Evolutionary conservation across 2,797 vertebrate genomes (phyloP).

Genomic region (Tenualosa thibaudeaui): DNA sequence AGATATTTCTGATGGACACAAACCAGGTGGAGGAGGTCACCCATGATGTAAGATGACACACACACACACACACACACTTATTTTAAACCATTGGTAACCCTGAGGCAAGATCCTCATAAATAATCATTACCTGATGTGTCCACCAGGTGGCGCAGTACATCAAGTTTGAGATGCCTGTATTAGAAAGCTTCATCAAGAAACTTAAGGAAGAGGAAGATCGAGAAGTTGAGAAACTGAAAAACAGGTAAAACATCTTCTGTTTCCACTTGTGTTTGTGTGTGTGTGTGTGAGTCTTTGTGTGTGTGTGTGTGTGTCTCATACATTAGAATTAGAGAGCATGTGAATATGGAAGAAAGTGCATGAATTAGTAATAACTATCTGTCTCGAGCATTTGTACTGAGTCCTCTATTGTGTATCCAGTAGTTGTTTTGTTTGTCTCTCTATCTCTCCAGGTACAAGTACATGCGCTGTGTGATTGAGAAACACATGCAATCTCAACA

Average conservation of each 20-base stretch:
- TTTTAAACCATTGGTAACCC: too few relatives aligned
- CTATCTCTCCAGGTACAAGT: conserved; percentile 68
- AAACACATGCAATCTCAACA: conserved; percentile 72
- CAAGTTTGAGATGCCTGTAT: conserved; percentile 86
- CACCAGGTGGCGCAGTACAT: conserved; percentile 86
- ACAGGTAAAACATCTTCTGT: conserved; percentile 64
- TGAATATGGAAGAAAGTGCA: too few relatives aligned
- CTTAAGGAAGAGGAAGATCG: conserved; percentile 84
- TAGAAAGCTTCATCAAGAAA: conserved; percentile 84
- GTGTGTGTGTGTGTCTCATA: not conserved
- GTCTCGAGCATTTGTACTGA: too few relatives aligned
- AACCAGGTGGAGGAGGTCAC: conserved; percentile 96
- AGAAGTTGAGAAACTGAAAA: conserved; percentile 80
- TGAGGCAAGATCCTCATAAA: too few relatives aligned
- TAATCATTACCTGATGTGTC: too few relatives aligned
- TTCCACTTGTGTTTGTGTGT: not conserved
- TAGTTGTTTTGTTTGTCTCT: not conserved
- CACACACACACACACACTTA: too few relatives aligned
- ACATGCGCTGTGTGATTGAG: conserved; percentile 75
- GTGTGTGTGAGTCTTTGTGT: not conserved
- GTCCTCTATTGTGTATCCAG: not conserved
- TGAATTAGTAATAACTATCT: too few relatives aligned
- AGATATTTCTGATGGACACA: conserved; percentile 95
- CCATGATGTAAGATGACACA: conserved; percentile 83
- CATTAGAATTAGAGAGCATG: too few relatives aligned